Conservation (phyloP, 2,888 invertebrate species). For the Rotaria sp. region DNA sequence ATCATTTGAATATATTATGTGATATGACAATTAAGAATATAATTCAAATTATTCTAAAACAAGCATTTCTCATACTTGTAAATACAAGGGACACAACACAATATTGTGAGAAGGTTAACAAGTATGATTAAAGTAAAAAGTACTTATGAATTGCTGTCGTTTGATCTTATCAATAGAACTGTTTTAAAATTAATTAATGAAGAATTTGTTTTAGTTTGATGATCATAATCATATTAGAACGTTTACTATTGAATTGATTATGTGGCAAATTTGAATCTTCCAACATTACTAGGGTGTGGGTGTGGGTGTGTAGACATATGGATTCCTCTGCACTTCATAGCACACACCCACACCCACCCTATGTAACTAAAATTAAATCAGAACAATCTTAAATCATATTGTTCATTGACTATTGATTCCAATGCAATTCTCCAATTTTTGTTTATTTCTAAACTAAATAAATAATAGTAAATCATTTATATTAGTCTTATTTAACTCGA, state of each 20-base stretch:
- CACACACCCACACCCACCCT: no score
- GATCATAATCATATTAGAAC: no score
- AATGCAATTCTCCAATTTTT: conserved; percentile 3
- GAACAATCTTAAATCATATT: background rate
- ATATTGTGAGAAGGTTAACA: no score
- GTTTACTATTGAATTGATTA: background rate
- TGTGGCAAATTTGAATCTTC: background rate
- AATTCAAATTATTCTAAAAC: no score
- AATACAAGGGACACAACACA: no score
- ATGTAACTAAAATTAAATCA: background rate
- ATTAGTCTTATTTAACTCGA: background rate
- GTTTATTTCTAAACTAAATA: background rate
- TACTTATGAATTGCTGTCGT: background rate
- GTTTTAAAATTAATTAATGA: background rate
- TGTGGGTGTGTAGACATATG: no score
- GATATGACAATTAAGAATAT: no score
- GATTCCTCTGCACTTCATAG: no score
- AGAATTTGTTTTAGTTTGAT: background rate
- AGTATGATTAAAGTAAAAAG: no score
- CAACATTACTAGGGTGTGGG: no score
- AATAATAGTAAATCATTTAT: background rate
- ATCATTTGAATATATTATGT: no score
- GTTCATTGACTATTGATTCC: background rate
- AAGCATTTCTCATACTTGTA: no score
- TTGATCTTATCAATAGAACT: background rate